These are phyloP conservation scores for Rhinoderma darwinii DNA, from an alignment of 2,113 vertebrate genomes.

Conservation along the genomic window DNA sequence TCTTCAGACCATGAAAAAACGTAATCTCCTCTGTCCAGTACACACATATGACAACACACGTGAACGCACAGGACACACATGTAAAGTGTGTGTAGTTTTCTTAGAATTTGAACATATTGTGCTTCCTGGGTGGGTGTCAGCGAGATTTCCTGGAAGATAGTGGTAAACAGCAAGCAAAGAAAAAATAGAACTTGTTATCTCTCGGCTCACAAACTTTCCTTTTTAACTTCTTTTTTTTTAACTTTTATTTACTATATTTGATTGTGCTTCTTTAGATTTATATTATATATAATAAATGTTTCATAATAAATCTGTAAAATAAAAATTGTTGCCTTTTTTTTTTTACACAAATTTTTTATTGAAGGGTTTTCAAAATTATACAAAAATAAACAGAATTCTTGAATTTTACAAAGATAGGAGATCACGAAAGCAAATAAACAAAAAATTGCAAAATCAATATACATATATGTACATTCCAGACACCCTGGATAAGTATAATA, in stretches of 20 bases:
- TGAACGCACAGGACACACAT: neutral
- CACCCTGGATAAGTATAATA: too few relatives aligned
- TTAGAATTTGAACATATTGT: conserved; percentile 18
- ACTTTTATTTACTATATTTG: neutral
- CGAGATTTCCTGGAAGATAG: conserved; percentile 54
- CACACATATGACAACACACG: neutral
- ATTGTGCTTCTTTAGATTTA: neutral
- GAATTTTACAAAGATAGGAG: too few relatives aligned
- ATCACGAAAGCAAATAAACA: too few relatives aligned
- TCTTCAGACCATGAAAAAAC: neutral
- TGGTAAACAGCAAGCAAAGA: neutral
- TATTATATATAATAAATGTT: neutral
- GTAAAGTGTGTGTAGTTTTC: conserved; percentile 3
- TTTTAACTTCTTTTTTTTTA: neutral
- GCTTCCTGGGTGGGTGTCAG: conserved; percentile 50
- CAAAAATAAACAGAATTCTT: too few relatives aligned
- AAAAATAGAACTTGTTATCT: neutral
- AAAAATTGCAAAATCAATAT: too few relatives aligned
- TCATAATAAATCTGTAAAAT: too few relatives aligned
- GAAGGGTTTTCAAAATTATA: too few relatives aligned
- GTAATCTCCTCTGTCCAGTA: neutral
- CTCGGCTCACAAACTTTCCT: neutral
- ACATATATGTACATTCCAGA: too few relatives aligned
- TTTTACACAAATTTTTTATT: too few relatives aligned
- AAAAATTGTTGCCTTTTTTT: too few relatives aligned